Base-by-base conservation (phyloP, 2,113 vertebrate species). In the Carassius gibelio region DNA sequence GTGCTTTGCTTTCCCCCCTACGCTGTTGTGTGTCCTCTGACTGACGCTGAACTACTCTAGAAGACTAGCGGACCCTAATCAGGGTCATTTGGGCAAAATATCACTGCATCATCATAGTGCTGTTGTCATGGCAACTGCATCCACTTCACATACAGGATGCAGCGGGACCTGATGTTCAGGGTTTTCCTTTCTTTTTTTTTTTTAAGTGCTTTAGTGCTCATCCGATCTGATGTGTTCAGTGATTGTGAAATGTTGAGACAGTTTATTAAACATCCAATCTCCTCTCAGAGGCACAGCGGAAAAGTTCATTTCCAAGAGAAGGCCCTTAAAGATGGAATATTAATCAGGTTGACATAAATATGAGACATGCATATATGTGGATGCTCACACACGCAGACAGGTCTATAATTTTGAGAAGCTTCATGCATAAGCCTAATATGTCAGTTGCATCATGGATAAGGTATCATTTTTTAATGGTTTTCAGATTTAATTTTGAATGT, bases 231-330 rank as follows among this genome's bases (percentile, higher is more conserved):
- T 83, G 81, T 83, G 68, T 83, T 83, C 81, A 83, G 81, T 57
- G 81, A 83, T 83, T 72, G 81, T 83, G 68, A 83, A 74, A 83
- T 4, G 50, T 36, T 83, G 81, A 83, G 81, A 83, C 81, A 83
- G 81, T 83, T 83, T 83, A 83, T 83, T 83, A 83, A 83, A 83
- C 81, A 83, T 74, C 81, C 81, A 74, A 74, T 83, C 81, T 83
- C 17, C 68, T 72, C 81, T 59, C 30, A 72, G 81, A 83, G 48
- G 81, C 68, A 42, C 11, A 10, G 50, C 13, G 68, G 81, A 83
- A 81, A 83, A 83, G 66, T 74, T 59, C 11, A 83, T 83, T 83
- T 83, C 81, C 81, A 83, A 34, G 26, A 57, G 66, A 83, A 42
- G 81, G 52, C 81, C 81, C 52, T 83, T 72, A 83, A 83, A 72